Percentiles rank a stretch among this genome's conserved stretches.
Conservation (phyloP, 2,113 vertebrate species). For the Archilochus colubris region DNA sequence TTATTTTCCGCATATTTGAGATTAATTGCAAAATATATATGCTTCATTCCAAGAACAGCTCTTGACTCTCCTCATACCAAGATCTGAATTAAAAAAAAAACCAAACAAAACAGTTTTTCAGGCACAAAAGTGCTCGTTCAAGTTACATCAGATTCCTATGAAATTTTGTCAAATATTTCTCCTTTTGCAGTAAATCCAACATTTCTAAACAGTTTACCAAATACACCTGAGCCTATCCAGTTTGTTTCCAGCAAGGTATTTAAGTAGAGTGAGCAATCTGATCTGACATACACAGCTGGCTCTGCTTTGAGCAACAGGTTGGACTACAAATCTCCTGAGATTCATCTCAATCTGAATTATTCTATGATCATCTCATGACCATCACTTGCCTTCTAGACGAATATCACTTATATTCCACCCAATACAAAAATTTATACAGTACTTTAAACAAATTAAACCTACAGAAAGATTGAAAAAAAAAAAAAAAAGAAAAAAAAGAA, state of each 20-base stretch:
- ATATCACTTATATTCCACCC: neutral
- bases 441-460: conserved; percentile 40
- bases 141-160: neutral
- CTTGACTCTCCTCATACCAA: neutral
- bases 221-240: neutral
- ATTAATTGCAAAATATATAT: neutral
- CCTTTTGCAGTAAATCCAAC: neutral
- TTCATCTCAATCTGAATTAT: neutral
- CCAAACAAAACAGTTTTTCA: neutral
- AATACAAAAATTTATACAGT: neutral
- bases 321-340: neutral
- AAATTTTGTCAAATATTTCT: neutral
- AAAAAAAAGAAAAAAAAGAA: neutral
- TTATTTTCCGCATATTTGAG: neutral
- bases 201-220: neutral
- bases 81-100: neutral
- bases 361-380: neutral
- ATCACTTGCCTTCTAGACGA: conserved; percentile 2
- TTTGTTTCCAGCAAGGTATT: conserved; percentile 12
- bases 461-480: conserved; percentile 19
- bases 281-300: neutral
- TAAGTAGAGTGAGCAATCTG: conserved; percentile 14
- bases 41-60: neutral
- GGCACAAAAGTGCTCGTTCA: neutral
- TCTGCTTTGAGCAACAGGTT: neutral